phyloP scores from a whole-genome alignment of 2,113 vertebrate genomes.

The Macquaria australasica region DNA sequence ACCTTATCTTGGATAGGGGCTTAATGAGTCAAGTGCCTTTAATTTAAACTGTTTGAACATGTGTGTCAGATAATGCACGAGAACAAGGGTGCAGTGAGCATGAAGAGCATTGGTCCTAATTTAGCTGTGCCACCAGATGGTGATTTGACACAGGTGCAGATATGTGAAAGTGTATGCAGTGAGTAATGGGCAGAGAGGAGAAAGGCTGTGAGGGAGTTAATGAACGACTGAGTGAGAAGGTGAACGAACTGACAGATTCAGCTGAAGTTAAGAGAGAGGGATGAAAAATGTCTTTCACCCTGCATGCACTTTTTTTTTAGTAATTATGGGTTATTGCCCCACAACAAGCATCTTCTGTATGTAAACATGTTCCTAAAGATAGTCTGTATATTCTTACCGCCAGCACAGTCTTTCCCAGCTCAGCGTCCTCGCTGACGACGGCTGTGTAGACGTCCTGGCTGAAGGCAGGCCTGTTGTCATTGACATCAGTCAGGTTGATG shows the following conservation, averaged over 20 bases:
- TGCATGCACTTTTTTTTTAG: neutral
- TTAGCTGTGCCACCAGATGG: slow-evolving; percentile 71
- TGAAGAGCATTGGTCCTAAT: slow-evolving; percentile 66
- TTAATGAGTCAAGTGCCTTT: slow-evolving; percentile 69
- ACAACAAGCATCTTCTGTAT: neutral
- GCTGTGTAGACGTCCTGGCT: slow-evolving; percentile 92
- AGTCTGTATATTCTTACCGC: slow-evolving; percentile 77
- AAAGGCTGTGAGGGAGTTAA: slow-evolving; percentile 30
- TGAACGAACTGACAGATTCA: slow-evolving; percentile 27
- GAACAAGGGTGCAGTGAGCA: slow-evolving; percentile 61
- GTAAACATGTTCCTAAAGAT: neutral
- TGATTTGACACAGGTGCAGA: slow-evolving; percentile 73
- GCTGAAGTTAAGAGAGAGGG: slow-evolving; percentile 2
- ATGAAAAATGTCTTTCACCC: slow-evolving; percentile 19
- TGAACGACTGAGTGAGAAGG: slow-evolving; percentile 40
- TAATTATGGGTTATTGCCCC: slow-evolving; percentile 23
- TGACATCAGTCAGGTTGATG: slow-evolving; percentile 95
- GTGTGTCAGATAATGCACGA: slow-evolving; percentile 57
- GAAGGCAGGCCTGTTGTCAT: slow-evolving; percentile 93
- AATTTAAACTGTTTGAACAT: slow-evolving; percentile 61
- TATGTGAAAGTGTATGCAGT: slow-evolving; percentile 57
- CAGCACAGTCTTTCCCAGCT: slow-evolving; percentile 90
- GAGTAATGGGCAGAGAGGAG: slow-evolving; percentile 59
- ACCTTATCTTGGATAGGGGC: slow-evolving; percentile 32
- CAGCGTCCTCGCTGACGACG: slow-evolving; percentile 92